Evolutionary conservation across 1,140 invertebrate genomes (phyloP).

Genomic region (Amyelois transitella): DNA sequence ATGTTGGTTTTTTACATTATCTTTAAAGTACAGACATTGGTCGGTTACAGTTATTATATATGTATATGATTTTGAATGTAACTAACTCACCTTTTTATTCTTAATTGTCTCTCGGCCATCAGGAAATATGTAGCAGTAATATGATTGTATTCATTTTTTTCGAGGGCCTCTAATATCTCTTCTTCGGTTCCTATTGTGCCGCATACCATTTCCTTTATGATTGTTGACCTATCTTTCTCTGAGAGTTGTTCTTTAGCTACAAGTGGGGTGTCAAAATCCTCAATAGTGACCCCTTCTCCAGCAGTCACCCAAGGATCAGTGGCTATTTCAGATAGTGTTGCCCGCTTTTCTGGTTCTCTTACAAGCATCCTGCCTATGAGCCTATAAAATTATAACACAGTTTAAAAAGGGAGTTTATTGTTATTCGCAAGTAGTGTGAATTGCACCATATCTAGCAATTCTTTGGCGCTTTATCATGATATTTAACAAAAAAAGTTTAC

Average conservation of each 20-base stretch:
- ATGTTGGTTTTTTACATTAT: too few relatives aligned
- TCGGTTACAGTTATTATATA: not conserved
- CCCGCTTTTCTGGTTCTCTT: slow-evolving; percentile 91
- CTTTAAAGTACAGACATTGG: too few relatives aligned
- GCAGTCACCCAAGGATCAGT: slow-evolving; percentile 89
- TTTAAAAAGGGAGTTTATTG: too few relatives aligned
- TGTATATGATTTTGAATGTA: not conserved
- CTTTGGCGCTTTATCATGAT: too few relatives aligned
- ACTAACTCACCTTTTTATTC: slow-evolving; percentile 75
- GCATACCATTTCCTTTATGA: slow-evolving; percentile 97
- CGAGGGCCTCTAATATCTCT: slow-evolving; percentile 92
- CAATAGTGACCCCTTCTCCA: slow-evolving; percentile 64
- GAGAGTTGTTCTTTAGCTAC: slow-evolving; percentile 64
- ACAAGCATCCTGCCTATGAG: slow-evolving; percentile 95
- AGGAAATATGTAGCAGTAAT: slow-evolving; percentile 99
- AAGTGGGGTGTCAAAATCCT: slow-evolving; percentile 62
- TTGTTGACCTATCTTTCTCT: slow-evolving; percentile 94
- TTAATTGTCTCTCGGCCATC: slow-evolving; percentile 93
- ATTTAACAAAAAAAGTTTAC: too few relatives aligned
- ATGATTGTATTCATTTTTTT: slow-evolving; percentile 98
- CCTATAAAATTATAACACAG: slow-evolving; percentile 68
- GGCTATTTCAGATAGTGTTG: slow-evolving; percentile 91
- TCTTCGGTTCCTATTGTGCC: slow-evolving; percentile 95
- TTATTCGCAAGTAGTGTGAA: too few relatives aligned
- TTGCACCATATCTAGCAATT: too few relatives aligned